Evolutionary conservation across 2,888 invertebrate species (phyloP), one percentile per base, ranked within the genome.

Genomic region (Acanthosepion esculentum): DNA sequence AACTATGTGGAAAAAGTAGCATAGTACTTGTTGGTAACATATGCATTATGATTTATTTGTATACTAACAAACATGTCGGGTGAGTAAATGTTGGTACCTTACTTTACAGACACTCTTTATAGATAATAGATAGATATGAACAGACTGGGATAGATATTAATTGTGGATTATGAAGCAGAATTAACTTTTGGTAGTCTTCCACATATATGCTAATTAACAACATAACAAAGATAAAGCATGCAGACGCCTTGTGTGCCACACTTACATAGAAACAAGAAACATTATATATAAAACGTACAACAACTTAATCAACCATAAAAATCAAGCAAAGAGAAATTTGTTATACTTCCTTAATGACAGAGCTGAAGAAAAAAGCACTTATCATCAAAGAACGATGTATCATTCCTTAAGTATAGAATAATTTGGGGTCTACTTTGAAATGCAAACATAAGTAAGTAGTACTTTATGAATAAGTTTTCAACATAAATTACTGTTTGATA

Each of bases 131-230:
- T 41, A 41, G 41, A 41, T 41, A 41, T 41, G 41, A 41, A 41
- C 41, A 41, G 41, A 41, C 2, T 41, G 41, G n/a, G 78, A 78
- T 12, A 3, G n/a, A 78, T 78, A 12, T n/a, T 78, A n/a, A 78
- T 78, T n/a, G 12, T 78, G n/a, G 29, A 78, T 29, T 78, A 29
- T 29, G 78, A 78, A 78, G 29, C 78, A 5, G 8, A 12, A 78
- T 78, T 78, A 78, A 78, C 29, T 78, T 78, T 78, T 78, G 78
- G 78, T 29, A 29, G 78, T 3, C n/a, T 78, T 78, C 78, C n/a
- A 78, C 78, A 29, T n/a, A 78, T 78, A 78, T n/a, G 78, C n/a
- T 78, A 78, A 78, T 78, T 78, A 78, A 78, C 78, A 78, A n/a
- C 29, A n/a, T 1, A 18, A 8, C 29, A 64, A 64, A 64, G 41